Evolutionary conservation across 2,113 vertebrate species (phyloP), one percentile per base, ranked within the genome.

Genomic region (Centropus bengalensis): DNA sequence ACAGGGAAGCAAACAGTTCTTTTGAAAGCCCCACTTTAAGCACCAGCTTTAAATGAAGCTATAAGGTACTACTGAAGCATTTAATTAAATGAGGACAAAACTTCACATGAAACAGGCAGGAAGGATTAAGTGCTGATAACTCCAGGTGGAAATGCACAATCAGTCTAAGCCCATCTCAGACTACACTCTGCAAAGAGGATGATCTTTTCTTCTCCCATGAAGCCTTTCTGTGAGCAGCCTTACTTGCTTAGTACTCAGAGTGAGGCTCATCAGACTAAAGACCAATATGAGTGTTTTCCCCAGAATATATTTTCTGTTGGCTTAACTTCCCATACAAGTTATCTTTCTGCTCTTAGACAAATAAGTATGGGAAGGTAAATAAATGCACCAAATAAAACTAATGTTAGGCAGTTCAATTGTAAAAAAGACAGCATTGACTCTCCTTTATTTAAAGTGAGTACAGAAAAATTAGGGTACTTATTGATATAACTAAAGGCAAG

Each of bases 71-170:
- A 62, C 22, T 84, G 52, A 10, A 71, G 40, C 55, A 27, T 69
- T 84, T 21, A 38, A 30, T 54, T 82, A 84, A 88, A 63, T 9
- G 47, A 91, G 27, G 24, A 30, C 67, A 92, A 64, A 92, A 93
- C n/a, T 58, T 79, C 45, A 23, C 49, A 28, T 38, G 67, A 28
- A 91, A 44, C 58, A 71, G 49, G 47, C 58, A 91, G 67, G 54
- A 77, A 67, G 32, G n/a, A 82, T 64, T 49, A 76, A 82, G 58
- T 21, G 27, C 54, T 62, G 45, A 15, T 69, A 71, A 56, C 16
- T 73, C 44, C 91, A 93, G 62, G 66, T 79, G 26, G 49, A 94
- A 87, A 85, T 20, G 24, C 30, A 79, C 4, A 6, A 84, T 52
- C 81, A 85, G 30, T 11, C 21, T 73, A 30, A 94, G 4, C 36